Base-by-base conservation (phyloP, 2,113 vertebrate genomes). In the Sturnus vulgaris region DNA sequence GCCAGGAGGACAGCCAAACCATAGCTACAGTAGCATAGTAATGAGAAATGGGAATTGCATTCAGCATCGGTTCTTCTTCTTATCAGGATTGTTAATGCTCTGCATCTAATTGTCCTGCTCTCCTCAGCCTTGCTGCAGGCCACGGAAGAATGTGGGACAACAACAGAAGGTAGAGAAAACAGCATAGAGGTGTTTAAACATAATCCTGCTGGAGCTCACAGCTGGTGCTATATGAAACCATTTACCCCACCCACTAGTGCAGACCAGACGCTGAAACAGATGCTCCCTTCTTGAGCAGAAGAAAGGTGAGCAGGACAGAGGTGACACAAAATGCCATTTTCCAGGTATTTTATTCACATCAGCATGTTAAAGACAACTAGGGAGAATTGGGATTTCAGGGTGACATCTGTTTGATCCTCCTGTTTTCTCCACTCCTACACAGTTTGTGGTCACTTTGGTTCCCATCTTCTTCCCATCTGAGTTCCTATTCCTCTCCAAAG, bases 1-100 rank as follows among this genome's bases (percentile, higher is more conserved):
- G 85, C 91, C 52, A 91, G 94, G 93, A 96, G 82, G 78, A 94
- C 69, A 69, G 97, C 97, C 97, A 97, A 97, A 75, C 92, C 94
- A 92, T 80, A 95, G 95, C 96, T 88, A 82, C 89, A 63, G 95
- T 79, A 97, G 95, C 94, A 72, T 53, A 92, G 88, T 73, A 86
- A 89, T 85, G 90, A 97, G 92, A 94, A 95, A 84, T 24, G 80
- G 71, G 82, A 87, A 87, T 79, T 91, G 83, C 71, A 47, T 81
- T 82, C 91, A 31, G 53, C 69, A 39, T 68, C 2, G 2, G 37
- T 68, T 96, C 75, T 90, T 68, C 70, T 79, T 93, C 70, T 92
- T 92, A 68, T 92, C 65, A 5, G 25, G 69, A 31, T 65, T 42
- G 3, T 23, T 90, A 49, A n/a, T 93, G 56, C 42, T 86, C 49